phyloP scores from a whole-genome alignment of 2,888 invertebrate species.

The Plagodis pulveraria region DNA sequence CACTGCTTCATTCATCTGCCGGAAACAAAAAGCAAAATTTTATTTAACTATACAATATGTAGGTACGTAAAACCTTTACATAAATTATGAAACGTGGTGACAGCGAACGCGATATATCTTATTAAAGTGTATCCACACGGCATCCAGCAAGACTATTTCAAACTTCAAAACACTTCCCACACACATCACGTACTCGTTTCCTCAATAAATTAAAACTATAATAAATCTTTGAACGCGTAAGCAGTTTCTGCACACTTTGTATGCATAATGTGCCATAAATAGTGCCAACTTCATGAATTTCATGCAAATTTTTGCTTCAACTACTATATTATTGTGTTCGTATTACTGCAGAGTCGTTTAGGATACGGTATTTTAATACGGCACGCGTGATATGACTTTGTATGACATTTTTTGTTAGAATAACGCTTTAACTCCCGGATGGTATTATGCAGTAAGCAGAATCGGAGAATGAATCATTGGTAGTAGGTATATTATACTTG shows the following conservation, averaged over 20 bases:
- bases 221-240: slow-evolving; percentile 32
- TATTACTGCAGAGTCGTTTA: slow-evolving; percentile 7
- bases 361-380: slow-evolving; percentile 22
- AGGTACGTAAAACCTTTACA: too few relatives aligned
- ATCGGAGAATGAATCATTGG: too few relatives aligned
- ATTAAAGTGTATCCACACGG: not conserved
- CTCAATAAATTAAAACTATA: slow-evolving; percentile 38
- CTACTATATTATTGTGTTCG: slow-evolving; percentile 13
- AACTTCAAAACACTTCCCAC: slow-evolving; percentile 11
- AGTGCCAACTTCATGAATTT: slow-evolving; percentile 34
- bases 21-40: too few relatives aligned
- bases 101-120: too few relatives aligned
- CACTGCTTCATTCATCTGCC: too few relatives aligned
- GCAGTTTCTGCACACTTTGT: slow-evolving; percentile 28
- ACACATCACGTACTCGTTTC: slow-evolving; percentile 27
- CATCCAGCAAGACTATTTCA: slow-evolving; percentile 7
- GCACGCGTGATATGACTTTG: slow-evolving; percentile 10
- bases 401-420: not conserved
- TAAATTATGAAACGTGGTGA: too few relatives aligned
- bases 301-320: slow-evolving; percentile 21
- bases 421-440: too few relatives aligned
- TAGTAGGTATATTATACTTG: too few relatives aligned
- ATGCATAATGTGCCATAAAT: slow-evolving; percentile 27
- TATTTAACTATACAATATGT: too few relatives aligned
- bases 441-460: too few relatives aligned